phyloP scores from a whole-genome alignment of 1,140 invertebrate genomes.

The Drosophila sp. region DNA sequence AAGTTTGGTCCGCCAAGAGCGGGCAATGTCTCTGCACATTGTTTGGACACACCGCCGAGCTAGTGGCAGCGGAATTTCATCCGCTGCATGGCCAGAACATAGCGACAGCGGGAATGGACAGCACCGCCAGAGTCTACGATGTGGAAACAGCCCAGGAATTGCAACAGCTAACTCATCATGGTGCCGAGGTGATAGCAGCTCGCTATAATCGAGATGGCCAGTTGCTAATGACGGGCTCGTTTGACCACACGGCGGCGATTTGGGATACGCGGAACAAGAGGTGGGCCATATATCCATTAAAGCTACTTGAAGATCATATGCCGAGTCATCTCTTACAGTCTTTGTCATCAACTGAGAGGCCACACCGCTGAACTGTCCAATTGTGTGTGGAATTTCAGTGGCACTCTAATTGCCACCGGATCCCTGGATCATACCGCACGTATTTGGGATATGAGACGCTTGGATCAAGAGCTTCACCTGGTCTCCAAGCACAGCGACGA shows the following conservation, averaged over 20 bases:
- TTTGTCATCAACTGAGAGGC: constrained; percentile 86
- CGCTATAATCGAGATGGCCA: constrained; percentile 89
- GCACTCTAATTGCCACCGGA: constrained; percentile 87
- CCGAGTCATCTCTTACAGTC: constrained; percentile 80
- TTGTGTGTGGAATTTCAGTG: constrained; percentile 90
- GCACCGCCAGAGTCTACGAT: constrained; percentile 89
- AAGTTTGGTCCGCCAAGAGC: constrained; percentile 86
- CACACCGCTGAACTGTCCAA: constrained; percentile 90
- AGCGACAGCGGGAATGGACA: constrained; percentile 90
- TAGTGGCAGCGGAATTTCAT: constrained; percentile 88
- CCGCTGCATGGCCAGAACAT: constrained; percentile 85
- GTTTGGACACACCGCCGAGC: constrained; percentile 89
- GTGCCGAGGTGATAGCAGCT: constrained; percentile 89
- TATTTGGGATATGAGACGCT: constrained; percentile 88
- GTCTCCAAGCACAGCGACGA: constrained; percentile 89
- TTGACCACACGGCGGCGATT: constrained; percentile 89
- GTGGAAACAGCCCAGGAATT: constrained; percentile 87
- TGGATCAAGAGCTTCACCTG: constrained; percentile 85
- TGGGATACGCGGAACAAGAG: constrained; percentile 89
- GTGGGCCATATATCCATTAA: constrained; percentile 83
- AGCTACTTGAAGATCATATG: background rate
- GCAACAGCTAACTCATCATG: constrained; percentile 86
- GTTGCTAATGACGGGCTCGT: constrained; percentile 90
- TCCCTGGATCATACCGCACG: constrained; percentile 90
- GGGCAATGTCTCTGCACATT: constrained; percentile 88